Evolutionary conservation across 2,113 vertebrate genomes (phyloP).

Genomic region (Emydocephalus ijimae): DNA sequence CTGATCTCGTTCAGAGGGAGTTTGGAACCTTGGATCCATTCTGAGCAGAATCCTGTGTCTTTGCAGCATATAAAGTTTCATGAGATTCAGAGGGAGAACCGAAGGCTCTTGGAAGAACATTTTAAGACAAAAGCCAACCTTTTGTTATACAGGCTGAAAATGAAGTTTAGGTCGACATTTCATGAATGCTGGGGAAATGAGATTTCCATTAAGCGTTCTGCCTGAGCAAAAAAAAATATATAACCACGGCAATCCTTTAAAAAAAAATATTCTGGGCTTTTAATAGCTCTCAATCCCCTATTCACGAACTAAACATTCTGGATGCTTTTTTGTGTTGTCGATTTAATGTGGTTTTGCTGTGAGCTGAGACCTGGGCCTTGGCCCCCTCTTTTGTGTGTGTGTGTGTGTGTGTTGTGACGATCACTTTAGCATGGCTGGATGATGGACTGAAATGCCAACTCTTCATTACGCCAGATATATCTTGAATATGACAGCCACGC

Average conservation of each 20-base stretch:
- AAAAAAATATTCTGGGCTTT: not conserved
- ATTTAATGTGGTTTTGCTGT: conserved; percentile 45
- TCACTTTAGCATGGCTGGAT: conserved; percentile 47
- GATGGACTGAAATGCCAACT: conserved; percentile 51
- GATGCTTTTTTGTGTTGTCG: conserved; percentile 21
- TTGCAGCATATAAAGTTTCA: not conserved
- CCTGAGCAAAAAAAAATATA: not conserved
- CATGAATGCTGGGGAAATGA: not conserved
- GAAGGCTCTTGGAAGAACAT: not conserved
- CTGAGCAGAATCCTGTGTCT: not conserved
- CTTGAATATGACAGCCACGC: conserved; percentile 65
- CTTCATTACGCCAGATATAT: conserved; percentile 61
- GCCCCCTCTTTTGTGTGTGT: not conserved
- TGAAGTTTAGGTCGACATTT: not conserved
- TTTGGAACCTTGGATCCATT: not conserved
- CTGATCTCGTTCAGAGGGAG: no score
- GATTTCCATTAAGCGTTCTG: not conserved
- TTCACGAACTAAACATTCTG: conserved; percentile 38
- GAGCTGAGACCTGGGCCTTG: conserved; percentile 39
- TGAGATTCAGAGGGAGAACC: not conserved
- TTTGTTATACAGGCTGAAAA: not conserved
- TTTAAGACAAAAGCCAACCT: not conserved
- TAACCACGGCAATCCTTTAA: not conserved
- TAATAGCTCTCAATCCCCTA: conserved; percentile 18
- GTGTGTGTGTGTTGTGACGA: not conserved